phyloP scores from a whole-genome alignment of 1,140 invertebrate genomes.

The Hesperophylax magnus region DNA sequence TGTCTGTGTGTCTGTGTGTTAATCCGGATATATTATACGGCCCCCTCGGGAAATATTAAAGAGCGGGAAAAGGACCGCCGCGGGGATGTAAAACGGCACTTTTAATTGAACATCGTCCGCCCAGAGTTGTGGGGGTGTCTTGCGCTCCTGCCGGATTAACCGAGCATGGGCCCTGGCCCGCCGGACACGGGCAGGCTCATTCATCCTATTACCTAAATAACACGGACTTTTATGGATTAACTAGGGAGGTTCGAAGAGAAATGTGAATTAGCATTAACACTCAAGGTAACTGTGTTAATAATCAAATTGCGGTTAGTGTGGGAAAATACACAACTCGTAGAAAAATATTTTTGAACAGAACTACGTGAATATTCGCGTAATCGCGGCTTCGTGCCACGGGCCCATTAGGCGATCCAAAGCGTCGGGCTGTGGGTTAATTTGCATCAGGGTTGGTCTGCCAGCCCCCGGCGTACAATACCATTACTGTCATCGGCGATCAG shows the following conservation, averaged over 20 bases:
- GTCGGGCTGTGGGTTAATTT: slow-evolving; percentile 33
- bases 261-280: no score
- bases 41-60: neutral
- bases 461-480: slow-evolving; percentile 50
- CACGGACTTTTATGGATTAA: no score
- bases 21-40: neutral
- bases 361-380: slow-evolving; percentile 12
- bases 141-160: no score
- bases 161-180: no score
- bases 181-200: no score
- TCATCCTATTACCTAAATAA: no score
- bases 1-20: neutral
- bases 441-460: slow-evolving; percentile 11
- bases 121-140: no score
- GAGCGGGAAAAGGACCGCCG: neutral
- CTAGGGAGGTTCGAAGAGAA: no score
- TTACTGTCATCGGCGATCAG: slow-evolving; percentile 58
- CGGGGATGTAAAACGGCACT: neutral
- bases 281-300: no score
- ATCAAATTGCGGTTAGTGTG: no score
- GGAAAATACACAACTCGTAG: no score
- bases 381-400: slow-evolving; percentile 14
- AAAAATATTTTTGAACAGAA: slow-evolving; percentile 2
- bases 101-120: neutral
- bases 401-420: slow-evolving; percentile 9